These are phyloP conservation scores for Alectura lathami DNA, from an alignment of 2,113 vertebrate species.

Conservation along the genomic window DNA sequence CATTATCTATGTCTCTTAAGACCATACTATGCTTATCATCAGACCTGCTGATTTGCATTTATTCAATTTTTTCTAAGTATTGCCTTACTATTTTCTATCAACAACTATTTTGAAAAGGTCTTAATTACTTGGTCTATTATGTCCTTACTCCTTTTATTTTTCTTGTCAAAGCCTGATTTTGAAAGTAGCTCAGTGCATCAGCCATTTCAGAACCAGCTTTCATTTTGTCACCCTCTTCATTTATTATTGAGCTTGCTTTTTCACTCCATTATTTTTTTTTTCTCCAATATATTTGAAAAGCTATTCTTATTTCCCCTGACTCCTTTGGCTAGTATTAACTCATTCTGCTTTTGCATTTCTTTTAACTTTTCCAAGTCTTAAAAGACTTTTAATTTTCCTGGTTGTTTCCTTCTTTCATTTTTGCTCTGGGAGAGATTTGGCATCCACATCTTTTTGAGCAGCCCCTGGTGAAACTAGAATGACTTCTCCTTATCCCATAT, in stretches of 20 bases:
- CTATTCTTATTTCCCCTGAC: conserved; percentile 54
- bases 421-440: conserved; percentile 9
- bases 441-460: neutral
- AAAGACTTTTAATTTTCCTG: conserved; percentile 45
- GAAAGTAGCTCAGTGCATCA: conserved; percentile 33
- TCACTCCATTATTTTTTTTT: conserved; percentile 49
- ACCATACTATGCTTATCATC: conserved; percentile 33
- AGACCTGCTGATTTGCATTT: conserved; percentile 40
- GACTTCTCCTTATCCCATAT: neutral
- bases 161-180: conserved; percentile 47
- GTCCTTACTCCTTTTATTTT: conserved; percentile 41
- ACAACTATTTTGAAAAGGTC: conserved; percentile 60
- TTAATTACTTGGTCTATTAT: conserved; percentile 60
- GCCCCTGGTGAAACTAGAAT: neutral
- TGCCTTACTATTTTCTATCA: conserved; percentile 40
- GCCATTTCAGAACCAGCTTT: conserved; percentile 55
- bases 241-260: conserved; percentile 58
- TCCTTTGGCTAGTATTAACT: conserved; percentile 52
- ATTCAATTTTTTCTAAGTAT: conserved; percentile 31
- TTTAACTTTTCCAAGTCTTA: conserved; percentile 39
- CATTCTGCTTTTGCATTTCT: conserved; percentile 46
- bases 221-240: conserved; percentile 52
- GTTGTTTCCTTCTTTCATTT: conserved; percentile 11
- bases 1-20: conserved; percentile 61
- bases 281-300: conserved; percentile 30